Base-by-base conservation (phyloP, 2,797 vertebrate species). In the Mus caroli region DNA sequence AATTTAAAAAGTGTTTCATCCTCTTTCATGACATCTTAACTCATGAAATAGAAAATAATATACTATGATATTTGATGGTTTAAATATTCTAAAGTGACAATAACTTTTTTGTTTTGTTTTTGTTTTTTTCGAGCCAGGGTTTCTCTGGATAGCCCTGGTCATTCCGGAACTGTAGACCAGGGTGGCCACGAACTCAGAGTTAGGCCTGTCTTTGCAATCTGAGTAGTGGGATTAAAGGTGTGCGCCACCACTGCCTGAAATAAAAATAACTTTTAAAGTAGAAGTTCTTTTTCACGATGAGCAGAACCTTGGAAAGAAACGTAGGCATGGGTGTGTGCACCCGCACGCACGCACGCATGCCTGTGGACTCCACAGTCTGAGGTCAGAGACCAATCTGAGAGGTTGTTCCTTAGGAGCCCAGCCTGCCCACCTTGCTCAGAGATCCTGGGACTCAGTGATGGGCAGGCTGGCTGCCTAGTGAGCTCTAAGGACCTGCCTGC, bases 41-140 rank as follows among this genome's bases (percentile, higher is more conserved):
- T 95, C 71, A 93, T 79, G 22, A 96, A 95, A 86, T 58, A 79
- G 50, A 96, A 56, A 93, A 95, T 6, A 94, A 91, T 7, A 85
- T 73, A 84, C 88, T 79, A 43, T 87, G n/a, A 64, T n/a, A 92
- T 78, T 69, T 95, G 37, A 78, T 84, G 28, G 31, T 78, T 91
- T 82, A 94, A 46, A 94, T 71, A 54, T 73, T 94, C 24, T 84
- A 76, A 88, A 84, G n/a, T 64, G 43, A 88, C 96, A 96, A 52
- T 62, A 82, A 88, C 50, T 92, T 92, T 73, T 34, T 52, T 15
- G 50, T 52, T 52, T 17, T 8, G 26, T 20, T 17, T 17, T 14
- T 8, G 28, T 34, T 17, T 77, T 77, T 76, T 77, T 12, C 3
- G 3, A 77, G 43, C 50, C 43, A 50, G 26, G 14, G 7, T 77